phyloP scores from a whole-genome alignment of 2,113 vertebrate species.

The Eublepharis macularius region DNA sequence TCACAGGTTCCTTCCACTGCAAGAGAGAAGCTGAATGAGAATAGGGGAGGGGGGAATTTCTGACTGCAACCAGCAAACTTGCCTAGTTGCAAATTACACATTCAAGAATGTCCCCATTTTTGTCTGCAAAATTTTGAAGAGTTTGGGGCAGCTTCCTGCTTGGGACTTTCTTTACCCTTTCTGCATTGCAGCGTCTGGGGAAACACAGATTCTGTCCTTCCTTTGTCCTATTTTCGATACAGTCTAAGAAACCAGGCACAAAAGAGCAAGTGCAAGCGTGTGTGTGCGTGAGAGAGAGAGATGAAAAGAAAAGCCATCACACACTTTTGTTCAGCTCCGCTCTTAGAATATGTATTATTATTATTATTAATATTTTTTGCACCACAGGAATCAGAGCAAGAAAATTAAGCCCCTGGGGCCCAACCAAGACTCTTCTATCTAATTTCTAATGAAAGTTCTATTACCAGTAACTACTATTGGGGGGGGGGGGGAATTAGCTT shows the following conservation, averaged over 20 bases:
- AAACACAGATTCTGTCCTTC: background rate
- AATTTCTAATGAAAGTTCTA: slow-evolving; percentile 32
- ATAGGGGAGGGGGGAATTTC: no score
- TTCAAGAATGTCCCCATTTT: no score
- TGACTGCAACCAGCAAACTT: no score
- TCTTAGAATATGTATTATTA: background rate
- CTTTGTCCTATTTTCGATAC: slow-evolving; percentile 8
- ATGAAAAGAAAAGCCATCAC: background rate
- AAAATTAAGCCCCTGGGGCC: background rate
- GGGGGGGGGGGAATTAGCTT: rapidly evolving
- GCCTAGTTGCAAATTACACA: no score
- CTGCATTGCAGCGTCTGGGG: background rate
- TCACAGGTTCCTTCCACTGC: no score
- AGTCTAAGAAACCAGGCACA: background rate
- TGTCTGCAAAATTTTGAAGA: no score
- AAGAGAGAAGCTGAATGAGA: no score
- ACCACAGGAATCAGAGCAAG: background rate
- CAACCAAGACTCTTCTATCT: background rate
- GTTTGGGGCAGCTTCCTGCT: background rate
- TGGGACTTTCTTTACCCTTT: no score
- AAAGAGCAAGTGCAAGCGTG: background rate
- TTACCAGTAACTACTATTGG: background rate
- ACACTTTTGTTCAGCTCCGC: background rate
- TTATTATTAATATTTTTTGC: background rate
- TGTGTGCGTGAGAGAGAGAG: background rate